Conservation (phyloP, 2,797 vertebrate genomes). For the Naso thynnoides region DNA sequence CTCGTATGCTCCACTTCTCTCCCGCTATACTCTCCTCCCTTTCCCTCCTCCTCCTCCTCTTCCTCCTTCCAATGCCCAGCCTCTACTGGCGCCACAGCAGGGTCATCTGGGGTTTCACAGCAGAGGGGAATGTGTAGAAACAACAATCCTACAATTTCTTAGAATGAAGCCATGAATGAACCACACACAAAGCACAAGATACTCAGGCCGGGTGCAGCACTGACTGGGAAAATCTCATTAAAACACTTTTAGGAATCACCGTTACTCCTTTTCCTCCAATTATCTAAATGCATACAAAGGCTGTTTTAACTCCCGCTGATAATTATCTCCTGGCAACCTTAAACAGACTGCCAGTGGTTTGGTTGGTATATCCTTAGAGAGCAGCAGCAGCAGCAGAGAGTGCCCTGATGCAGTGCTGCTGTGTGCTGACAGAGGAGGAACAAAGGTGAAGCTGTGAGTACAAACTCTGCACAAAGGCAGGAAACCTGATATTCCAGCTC, state of each 20-base stretch:
- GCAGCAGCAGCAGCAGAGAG: slow-evolving; percentile 51
- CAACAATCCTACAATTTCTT: slow-evolving; percentile 69
- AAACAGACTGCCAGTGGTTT: slow-evolving; percentile 49
- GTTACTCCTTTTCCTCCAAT: slow-evolving; percentile 55
- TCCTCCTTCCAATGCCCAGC: slow-evolving; percentile 59
- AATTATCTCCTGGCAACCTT: slow-evolving; percentile 66
- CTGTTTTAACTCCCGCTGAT: slow-evolving; percentile 58
- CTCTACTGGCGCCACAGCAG: slow-evolving; percentile 72
- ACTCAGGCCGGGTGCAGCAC: slow-evolving; percentile 9
- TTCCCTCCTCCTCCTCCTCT: slow-evolving; percentile 37
- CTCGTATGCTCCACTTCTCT: slow-evolving; percentile 32
- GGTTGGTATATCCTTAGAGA: slow-evolving; percentile 61
- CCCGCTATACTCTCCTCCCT: slow-evolving; percentile 38
- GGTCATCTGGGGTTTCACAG: slow-evolving; percentile 78
- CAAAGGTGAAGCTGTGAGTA: slow-evolving; percentile 80
- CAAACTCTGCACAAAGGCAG: slow-evolving; percentile 81
- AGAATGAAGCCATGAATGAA: slow-evolving; percentile 71
- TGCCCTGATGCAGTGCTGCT: slow-evolving; percentile 58
- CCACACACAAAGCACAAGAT: slow-evolving; percentile 39
- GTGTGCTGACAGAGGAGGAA: slow-evolving; percentile 76
- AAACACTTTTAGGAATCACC: slow-evolving; percentile 56
- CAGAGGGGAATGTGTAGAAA: slow-evolving; percentile 65
- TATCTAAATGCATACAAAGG: slow-evolving; percentile 57
- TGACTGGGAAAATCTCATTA: slow-evolving; percentile 53
- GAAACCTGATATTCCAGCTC: slow-evolving; percentile 84